A percentile compares a stretch with the other conserved stretches of the same genome.
Evolutionary conservation across 2,888 invertebrate species (phyloP).

Genomic region (Drosophila algonquin): DNA sequence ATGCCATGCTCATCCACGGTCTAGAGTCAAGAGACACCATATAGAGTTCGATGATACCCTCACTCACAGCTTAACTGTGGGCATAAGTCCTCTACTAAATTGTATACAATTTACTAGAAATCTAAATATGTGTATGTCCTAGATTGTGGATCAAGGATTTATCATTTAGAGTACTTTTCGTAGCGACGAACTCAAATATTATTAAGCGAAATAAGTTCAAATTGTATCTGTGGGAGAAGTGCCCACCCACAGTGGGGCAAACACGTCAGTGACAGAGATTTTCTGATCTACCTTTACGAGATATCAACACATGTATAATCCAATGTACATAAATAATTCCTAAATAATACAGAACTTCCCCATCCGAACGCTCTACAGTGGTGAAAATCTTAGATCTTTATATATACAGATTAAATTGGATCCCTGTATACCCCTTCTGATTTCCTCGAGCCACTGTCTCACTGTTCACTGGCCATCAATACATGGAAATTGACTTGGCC

Average conservation of each 20-base stretch:
- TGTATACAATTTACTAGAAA: no score
- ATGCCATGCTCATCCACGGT: no score
- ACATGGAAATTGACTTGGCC: conserved; percentile 9
- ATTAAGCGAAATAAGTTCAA: neutral
- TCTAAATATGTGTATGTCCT: no score
- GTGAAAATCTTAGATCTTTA: conserved; percentile 1
- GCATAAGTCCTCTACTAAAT: no score
- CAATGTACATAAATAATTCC: neutral
- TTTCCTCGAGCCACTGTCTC: no score
- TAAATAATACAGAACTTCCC: neutral
- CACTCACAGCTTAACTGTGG: no score
- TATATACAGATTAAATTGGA: no score
- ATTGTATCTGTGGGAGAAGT: conserved; percentile 56
- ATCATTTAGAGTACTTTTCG: neutral
- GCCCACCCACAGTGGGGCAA: conserved; percentile 37
- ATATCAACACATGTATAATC: neutral
- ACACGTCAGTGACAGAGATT: no score
- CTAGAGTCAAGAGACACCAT: no score
- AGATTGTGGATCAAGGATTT: neutral
- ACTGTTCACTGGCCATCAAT: conserved; percentile 4
- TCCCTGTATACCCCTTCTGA: no score
- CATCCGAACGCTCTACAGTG: conserved; percentile 1
- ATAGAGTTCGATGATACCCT: no score
- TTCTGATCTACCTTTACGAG: neutral
- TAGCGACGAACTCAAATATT: neutral